phyloP scores from a whole-genome alignment of 2,113 vertebrate species.

The Nettapus auritus region DNA sequence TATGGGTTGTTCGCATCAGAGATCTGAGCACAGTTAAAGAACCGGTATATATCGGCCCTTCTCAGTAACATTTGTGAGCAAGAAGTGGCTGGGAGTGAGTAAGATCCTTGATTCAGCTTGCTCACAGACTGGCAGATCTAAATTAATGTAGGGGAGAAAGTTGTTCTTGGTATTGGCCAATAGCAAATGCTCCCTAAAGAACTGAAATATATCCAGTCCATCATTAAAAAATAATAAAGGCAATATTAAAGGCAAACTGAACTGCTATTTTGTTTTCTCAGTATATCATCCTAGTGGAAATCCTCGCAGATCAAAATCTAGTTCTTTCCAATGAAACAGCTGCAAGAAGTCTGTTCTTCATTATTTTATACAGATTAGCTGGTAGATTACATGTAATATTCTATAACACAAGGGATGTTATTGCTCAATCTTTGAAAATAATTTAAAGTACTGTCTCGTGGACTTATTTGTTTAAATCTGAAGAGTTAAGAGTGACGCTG shows the following conservation, averaged over 20 bases:
- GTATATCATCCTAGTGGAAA: background rate
- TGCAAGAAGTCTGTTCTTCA: background rate
- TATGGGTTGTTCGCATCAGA: background rate
- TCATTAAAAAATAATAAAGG: constrained; percentile 24
- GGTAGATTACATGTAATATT: background rate
- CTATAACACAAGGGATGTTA: background rate
- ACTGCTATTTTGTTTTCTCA: background rate
- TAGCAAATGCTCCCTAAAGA: background rate
- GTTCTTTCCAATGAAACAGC: background rate
- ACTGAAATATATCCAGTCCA: background rate
- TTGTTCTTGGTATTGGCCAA: background rate
- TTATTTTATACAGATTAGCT: background rate
- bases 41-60: rapidly evolving
- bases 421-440: background rate
- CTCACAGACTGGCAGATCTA: background rate
- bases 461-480: background rate
- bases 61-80: background rate
- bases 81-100: background rate
- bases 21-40: background rate
- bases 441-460: background rate
- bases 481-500: background rate
- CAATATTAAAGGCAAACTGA: background rate
- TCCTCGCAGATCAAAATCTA: background rate
- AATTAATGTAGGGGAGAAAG: background rate
- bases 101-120: background rate